Evolutionary conservation across 2,888 invertebrate genomes (phyloP), one percentile per base, ranked within the genome.

Genomic region (Lobophora halterata): DNA sequence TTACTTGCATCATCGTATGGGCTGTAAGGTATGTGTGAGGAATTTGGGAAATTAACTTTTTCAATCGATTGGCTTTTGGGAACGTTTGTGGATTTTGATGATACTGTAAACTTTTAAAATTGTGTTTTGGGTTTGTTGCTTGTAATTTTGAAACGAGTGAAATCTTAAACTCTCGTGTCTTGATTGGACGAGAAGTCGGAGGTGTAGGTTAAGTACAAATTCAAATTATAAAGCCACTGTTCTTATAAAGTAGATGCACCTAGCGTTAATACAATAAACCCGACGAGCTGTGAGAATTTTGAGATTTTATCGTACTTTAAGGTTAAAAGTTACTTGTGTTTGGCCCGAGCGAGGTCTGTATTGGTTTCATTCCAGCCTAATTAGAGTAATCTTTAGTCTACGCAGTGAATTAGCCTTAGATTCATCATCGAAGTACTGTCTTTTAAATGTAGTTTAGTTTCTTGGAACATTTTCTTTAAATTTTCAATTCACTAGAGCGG

Each of bases 211-310:
- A 86, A 86, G 85, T 83, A 85, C 81, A 85, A 86, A 82, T 86
- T 87, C 79, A 83, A 85, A 78, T 81, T 82, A 86, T 80, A 36
- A 49, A 40, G 77, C 85, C 87, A 87, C 87, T 87, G 85, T 87
- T 87, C 86, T 86, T 79, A 82, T 83, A 85, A 81, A 68, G 87
- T 87, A 87, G 87, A 67, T 86, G 86, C 87, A 87, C 87, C 79
- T 87, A 87, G 86, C 77, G 78, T 81, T 70, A 78, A 79, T 78
- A 83, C 79, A 85, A 86, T 86, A 85, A 86, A 85, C 78, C 86
- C 80, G 83, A 87, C 69, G 87, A 87, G 86, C 87, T 87, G 87
- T 87, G 87, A 87, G 78, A 78, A 83, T 85, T 87, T 83, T 85
- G 87, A 87, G 86, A 86, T 87, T 86, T 87, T 86, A 87, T 85